Evolutionary conservation across 2,888 invertebrate species (phyloP), one percentile per base, ranked within the genome.

Genomic region (Hirtodrosophila cameraria): DNA sequence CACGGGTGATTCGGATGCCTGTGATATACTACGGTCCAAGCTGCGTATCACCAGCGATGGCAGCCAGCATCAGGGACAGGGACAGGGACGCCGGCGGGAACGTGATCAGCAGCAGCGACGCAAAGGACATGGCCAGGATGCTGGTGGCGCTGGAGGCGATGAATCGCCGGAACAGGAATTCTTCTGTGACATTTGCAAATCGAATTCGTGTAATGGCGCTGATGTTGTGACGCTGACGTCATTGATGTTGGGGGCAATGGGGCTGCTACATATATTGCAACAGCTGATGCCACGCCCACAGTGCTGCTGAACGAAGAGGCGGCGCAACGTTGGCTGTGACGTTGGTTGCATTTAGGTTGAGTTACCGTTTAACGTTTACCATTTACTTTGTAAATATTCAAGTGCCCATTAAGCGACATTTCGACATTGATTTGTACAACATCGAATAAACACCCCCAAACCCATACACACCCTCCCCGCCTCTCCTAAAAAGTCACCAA

Each of bases 1-100:
- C 59, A 89, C 90, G 1, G 88, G 86, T 0, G 88, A 90, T 13
- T 89, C 91, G 33, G 84, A 91, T 73, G 89, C 90, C 13, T 90
- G 90, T 27, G 69, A 81, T 7, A 89, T 90, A 25, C 52, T 90
- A 23, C 77, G 86, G 9, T 77, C 72, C 12, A 89, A 89, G 65
- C 59, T 90, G 49, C 54, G 62, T 8, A 67, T 80, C 12, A 63
- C 60, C 3, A 63, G 35, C 12, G 50, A 67, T 5, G 48, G 49
- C 36, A 53, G 11, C 1, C 46, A 66, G 25, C 50, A 42, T 18
- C 60, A 74, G 41, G 35, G 67, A 36, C 62, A 74, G 20, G n/a
- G n/a, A n/a, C n/a, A n/a, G n/a, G n/a, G n/a, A n/a, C 62, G 68
- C 1, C 58, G 70, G 7, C 49, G 63, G 4, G 68, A 82, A 9